A percentile compares a stretch with the other conserved stretches of the same genome.
phyloP scores from a whole-genome alignment of 2,797 vertebrate genomes.

The Lateolabrax maculatus region DNA sequence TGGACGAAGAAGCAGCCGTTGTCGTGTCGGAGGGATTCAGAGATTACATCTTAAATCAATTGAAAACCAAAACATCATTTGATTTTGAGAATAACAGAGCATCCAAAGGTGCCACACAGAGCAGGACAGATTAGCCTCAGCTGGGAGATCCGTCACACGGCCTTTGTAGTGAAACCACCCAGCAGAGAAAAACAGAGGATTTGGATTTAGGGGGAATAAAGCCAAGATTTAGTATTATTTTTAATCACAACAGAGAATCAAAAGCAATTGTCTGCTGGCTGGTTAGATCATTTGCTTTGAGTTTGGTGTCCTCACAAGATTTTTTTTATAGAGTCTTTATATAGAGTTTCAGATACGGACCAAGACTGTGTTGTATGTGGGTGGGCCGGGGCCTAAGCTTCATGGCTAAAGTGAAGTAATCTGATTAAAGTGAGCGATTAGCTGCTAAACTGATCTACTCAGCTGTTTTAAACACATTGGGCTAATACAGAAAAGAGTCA shows the following conservation, averaged over 20 bases:
- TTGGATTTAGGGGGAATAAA: slow-evolving; percentile 47
- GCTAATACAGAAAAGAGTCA: slow-evolving; percentile 19
- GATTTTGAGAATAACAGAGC: slow-evolving; percentile 50
- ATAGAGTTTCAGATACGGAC: background rate
- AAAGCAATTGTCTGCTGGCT: slow-evolving; percentile 42
- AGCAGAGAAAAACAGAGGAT: slow-evolving; percentile 54
- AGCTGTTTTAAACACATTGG: slow-evolving; percentile 44
- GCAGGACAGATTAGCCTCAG: slow-evolving; percentile 59
- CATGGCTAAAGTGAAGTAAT: slow-evolving; percentile 57
- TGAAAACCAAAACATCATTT: slow-evolving; percentile 36
- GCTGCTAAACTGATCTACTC: slow-evolving; percentile 54
- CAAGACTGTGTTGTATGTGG: slow-evolving; percentile 31
- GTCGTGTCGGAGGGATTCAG: slow-evolving; percentile 19
- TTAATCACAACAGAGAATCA: slow-evolving; percentile 55
- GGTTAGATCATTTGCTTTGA: slow-evolving; percentile 40
- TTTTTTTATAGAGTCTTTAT: slow-evolving; percentile 29
- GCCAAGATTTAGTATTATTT: slow-evolving; percentile 53
- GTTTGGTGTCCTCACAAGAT: slow-evolving; percentile 36
- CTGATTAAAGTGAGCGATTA: slow-evolving; percentile 67
- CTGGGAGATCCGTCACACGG: slow-evolving; percentile 50
- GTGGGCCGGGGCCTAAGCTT: slow-evolving; percentile 54
- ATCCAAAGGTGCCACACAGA: slow-evolving; percentile 56
- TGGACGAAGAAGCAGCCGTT: slow-evolving; percentile 4
- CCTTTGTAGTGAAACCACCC: slow-evolving; percentile 63
- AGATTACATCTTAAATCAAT: slow-evolving; percentile 54